Evolutionary conservation across 2,888 invertebrate species (phyloP), one percentile per base, ranked within the genome.

Genomic region (Pseudoips prasinana): DNA sequence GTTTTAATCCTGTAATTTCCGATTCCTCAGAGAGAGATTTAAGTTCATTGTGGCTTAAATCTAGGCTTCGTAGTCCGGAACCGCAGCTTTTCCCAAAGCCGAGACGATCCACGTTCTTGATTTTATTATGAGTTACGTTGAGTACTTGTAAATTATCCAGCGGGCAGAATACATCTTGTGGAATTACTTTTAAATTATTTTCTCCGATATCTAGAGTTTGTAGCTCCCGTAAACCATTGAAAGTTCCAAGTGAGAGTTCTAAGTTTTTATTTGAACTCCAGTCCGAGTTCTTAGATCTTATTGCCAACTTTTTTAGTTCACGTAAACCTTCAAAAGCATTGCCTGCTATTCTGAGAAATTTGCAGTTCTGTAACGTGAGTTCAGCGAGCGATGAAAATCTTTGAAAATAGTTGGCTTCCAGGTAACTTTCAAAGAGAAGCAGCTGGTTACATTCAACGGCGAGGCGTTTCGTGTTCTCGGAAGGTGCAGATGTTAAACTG

Each of bases 61-160:
- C 96, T 50, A 97, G 83, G 40, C 92, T 91, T 58, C 94, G 92
- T 42, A 96, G 79, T 56, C 94, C 94, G 39, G 92, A 90, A 38
- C 92, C 92, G 59, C 92, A 93, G 57, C 85, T 91, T 63, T 80
- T 77, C 38, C 87, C 87, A 61, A 95, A 92, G 9, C 96, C 95
- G 35, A 96, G 86, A 37, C 93, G 91, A 59, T 94, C 93, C 0
- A 95, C 90, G 61, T 92, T 93, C 58, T 93, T 92, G 17, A 97
- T 91, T 52, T 92, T 92, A 82, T 97, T 97, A 38, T 92, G 87
- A 22, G 96, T 96, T 48, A 97, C 73, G 85, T 97, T 97, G 17
- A 97, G 83, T 52, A 92, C 90, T 84, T 95, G 94, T 36, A 96
- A 88, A 78, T 94, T 95, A 46, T 92, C 91, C 70, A 96, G 80